A percentile compares a stretch with the other conserved stretches of the same genome.
phyloP scores from a whole-genome alignment of 2,797 vertebrate species.

The Buphagus erythrorhynchus region DNA sequence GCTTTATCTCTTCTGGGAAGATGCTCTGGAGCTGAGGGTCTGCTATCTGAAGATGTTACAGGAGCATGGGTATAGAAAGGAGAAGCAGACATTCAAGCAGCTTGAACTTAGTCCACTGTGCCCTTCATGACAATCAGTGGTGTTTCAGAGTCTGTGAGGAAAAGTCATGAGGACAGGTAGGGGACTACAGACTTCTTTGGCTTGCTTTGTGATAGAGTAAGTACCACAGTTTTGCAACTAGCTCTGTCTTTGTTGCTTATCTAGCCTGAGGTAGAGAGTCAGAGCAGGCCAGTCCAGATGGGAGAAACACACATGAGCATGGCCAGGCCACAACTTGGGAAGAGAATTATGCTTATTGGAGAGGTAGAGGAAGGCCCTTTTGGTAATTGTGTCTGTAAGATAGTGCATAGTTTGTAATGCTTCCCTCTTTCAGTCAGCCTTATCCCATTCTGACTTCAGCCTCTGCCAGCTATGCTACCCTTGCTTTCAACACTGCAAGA shows the following conservation, averaged over 20 bases:
- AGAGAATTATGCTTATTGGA: neutral
- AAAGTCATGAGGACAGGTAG: neutral
- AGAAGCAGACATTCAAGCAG: neutral
- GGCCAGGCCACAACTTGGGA: neutral
- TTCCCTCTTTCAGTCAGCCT: neutral
- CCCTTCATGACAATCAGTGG: neutral
- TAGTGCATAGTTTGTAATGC: neutral
- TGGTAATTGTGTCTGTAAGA: neutral
- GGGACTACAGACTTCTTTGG: neutral
- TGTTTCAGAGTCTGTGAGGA: neutral
- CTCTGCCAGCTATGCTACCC: neutral
- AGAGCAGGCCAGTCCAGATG: neutral
- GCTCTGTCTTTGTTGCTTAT: neutral
- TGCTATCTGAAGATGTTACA: neutral
- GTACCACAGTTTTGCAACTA: neutral
- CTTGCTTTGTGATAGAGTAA: neutral
- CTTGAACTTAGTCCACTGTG: neutral
- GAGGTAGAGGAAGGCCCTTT: neutral
- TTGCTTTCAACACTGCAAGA: neutral
- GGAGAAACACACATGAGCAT: neutral
- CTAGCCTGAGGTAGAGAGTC: neutral
- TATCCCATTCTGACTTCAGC: neutral
- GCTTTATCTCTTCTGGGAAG: neutral
- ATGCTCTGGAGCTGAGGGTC: neutral
- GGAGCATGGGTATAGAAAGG: neutral